Conservation (phyloP, 2,888 invertebrate genomes). For the Melolontha melolontha region DNA sequence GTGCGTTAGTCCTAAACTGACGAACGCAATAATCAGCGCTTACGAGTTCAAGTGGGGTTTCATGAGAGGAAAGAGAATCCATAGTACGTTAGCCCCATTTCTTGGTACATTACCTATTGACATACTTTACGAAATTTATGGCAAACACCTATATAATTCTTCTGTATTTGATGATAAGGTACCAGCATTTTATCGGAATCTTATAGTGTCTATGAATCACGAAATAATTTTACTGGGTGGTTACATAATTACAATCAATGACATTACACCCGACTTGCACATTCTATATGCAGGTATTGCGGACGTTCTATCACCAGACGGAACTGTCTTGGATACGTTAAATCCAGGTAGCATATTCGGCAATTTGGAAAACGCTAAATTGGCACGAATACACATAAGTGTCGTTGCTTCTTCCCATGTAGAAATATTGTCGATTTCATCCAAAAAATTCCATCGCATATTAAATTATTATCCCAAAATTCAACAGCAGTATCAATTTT, state of each 20-base stretch:
- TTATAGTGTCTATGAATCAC: slow-evolving; percentile 39
- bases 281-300: slow-evolving; percentile 47
- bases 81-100: slow-evolving; percentile 33
- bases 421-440: slow-evolving; percentile 41
- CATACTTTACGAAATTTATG: slow-evolving; percentile 42
- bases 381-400: slow-evolving; percentile 44
- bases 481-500: slow-evolving; percentile 39
- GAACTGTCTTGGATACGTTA: slow-evolving; percentile 46
- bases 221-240: slow-evolving; percentile 46
- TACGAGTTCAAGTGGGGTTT: slow-evolving; percentile 43
- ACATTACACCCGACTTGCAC: slow-evolving; percentile 45
- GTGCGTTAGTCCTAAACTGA: slow-evolving; percentile 20
- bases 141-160: slow-evolving; percentile 29
- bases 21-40: slow-evolving; percentile 31
- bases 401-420: slow-evolving; percentile 47
- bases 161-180: slow-evolving; percentile 37
- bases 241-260: slow-evolving; percentile 48
- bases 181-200: slow-evolving; percentile 42
- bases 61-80: slow-evolving; percentile 32
- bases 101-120: slow-evolving; percentile 42
- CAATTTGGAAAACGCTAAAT: slow-evolving; percentile 44
- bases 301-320: slow-evolving; percentile 50
- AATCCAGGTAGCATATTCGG: slow-evolving; percentile 48
- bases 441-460: slow-evolving; percentile 43
- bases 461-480: slow-evolving; percentile 46